Evolutionary conservation across 1,140 invertebrate species (phyloP).

Genomic region (Drosophila kohkoa): DNA sequence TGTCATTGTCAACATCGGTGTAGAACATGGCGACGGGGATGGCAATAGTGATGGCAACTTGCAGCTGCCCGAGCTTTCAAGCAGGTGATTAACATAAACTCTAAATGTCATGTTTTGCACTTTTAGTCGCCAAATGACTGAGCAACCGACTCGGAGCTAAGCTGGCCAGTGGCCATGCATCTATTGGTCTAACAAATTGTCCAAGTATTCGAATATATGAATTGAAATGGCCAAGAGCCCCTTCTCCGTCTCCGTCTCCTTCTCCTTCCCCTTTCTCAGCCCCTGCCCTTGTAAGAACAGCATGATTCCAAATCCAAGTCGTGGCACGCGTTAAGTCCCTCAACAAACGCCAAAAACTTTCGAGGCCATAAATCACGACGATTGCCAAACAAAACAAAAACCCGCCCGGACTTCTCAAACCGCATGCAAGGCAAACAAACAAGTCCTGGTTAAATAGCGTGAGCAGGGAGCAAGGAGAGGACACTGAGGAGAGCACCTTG

Average conservation of each 20-base stretch:
- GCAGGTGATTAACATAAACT: conserved; percentile 84
- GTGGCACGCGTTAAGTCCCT: conserved; percentile 68
- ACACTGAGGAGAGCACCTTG: conserved; percentile 63
- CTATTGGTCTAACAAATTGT: conserved; percentile 64
- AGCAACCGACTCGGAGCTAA: conserved; percentile 21
- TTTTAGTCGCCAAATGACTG: conserved; percentile 39
- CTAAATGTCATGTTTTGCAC: conserved; percentile 83
- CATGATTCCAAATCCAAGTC: conserved; percentile 53
- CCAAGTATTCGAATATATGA: conserved; percentile 32
- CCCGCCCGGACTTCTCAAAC: conserved; percentile 46
- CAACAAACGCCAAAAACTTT: conserved; percentile 65
- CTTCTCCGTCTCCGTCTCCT: too few species aligned
- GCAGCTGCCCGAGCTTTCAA: conserved; percentile 79
- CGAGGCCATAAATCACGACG: conserved; percentile 74
- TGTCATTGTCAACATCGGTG: conserved; percentile 84
- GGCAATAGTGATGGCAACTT: conserved; percentile 30
- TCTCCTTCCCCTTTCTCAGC: too few species aligned
- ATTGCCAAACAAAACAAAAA: conserved; percentile 58
- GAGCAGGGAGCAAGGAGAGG: conserved; percentile 18
- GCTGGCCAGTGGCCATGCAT: conserved; percentile 41
- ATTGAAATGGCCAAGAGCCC: conserved; percentile 50
- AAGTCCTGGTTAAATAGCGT: background rate
- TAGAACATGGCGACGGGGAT: conserved; percentile 63
- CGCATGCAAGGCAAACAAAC: conserved; percentile 71
- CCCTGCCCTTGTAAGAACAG: background rate